A percentile compares a stretch with the other conserved stretches of the same genome.
These are phyloP conservation scores for Syncerus caffer DNA, from an alignment of 2,797 vertebrate genomes.

Conservation along the genomic window DNA sequence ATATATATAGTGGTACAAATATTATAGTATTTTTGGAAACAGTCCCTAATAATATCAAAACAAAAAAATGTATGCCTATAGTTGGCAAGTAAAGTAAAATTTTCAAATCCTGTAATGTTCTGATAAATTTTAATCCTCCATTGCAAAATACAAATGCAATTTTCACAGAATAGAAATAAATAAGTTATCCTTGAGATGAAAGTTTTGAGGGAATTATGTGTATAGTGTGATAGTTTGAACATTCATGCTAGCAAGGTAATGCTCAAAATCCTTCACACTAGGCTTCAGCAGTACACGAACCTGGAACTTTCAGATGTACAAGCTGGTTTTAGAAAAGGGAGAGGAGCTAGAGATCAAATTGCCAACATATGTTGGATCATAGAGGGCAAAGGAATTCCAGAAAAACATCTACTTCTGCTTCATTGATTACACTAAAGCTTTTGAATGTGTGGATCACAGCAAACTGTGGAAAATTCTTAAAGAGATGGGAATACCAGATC, in stretches of 20 bases:
- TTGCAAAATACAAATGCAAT: background rate
- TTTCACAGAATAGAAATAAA: background rate
- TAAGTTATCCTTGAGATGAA: background rate
- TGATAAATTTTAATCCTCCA: background rate
- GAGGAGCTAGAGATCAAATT: background rate
- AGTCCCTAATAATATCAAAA: background rate
- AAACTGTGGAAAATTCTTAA: background rate
- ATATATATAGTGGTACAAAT: background rate
- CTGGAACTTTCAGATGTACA: background rate
- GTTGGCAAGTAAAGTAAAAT: background rate
- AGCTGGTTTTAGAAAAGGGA: background rate
- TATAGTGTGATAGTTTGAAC: background rate
- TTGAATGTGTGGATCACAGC: background rate
- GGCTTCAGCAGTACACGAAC: background rate
- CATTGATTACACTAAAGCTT: background rate
- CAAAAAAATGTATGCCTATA: background rate
- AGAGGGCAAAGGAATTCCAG: background rate
- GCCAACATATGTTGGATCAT: background rate
- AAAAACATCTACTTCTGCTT: background rate
- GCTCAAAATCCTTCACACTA: background rate
- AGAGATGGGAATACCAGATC: background rate
- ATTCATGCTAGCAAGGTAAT: background rate
- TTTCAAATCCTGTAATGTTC: background rate
- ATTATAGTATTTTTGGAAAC: background rate
- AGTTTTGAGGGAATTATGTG: background rate